A percentile compares a stretch with the other conserved stretches of the same genome.
Evolutionary conservation across 2,113 vertebrate genomes (phyloP).

Genomic region (Varanus komodoensis): DNA sequence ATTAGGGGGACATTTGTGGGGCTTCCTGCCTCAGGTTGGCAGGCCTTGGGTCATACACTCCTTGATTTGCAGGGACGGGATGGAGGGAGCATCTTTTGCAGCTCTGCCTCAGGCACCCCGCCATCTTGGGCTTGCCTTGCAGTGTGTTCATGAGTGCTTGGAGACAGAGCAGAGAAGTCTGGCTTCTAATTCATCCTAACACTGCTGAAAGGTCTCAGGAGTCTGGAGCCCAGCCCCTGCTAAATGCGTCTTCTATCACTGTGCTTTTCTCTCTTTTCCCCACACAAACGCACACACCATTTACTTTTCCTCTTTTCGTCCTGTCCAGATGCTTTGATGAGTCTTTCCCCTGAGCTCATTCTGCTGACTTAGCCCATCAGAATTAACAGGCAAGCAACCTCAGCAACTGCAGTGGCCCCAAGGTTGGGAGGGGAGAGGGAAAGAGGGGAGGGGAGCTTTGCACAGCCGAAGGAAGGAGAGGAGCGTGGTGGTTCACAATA

Average conservation of each 20-base stretch:
- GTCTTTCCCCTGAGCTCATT: conserved; percentile 18
- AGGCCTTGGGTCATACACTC: too few species aligned
- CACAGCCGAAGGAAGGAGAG: neutral
- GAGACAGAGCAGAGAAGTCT: neutral
- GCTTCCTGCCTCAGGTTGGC: too few species aligned
- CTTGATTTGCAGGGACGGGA: too few species aligned
- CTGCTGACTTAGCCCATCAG: conserved; percentile 35
- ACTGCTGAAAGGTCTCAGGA: neutral
- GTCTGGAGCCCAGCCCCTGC: neutral
- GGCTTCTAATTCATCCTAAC: neutral
- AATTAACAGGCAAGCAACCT: conserved; percentile 40
- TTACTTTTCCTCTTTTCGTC: conserved; percentile 16
- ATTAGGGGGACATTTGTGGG: too few species aligned
- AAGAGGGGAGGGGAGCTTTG: neutral
- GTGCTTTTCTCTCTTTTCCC: neutral
- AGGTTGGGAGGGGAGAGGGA: neutral
- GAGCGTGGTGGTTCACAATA: neutral
- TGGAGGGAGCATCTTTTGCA: neutral
- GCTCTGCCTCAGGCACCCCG: neutral
- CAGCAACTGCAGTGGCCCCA: conserved; percentile 7
- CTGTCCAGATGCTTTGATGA: conserved; percentile 36
- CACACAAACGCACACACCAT: neutral
- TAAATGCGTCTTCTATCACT: neutral
- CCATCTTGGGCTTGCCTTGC: neutral
- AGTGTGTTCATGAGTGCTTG: neutral